Evolutionary conservation across 2,888 invertebrate species (phyloP).

Genomic region (Lasius fuliginosus): DNA sequence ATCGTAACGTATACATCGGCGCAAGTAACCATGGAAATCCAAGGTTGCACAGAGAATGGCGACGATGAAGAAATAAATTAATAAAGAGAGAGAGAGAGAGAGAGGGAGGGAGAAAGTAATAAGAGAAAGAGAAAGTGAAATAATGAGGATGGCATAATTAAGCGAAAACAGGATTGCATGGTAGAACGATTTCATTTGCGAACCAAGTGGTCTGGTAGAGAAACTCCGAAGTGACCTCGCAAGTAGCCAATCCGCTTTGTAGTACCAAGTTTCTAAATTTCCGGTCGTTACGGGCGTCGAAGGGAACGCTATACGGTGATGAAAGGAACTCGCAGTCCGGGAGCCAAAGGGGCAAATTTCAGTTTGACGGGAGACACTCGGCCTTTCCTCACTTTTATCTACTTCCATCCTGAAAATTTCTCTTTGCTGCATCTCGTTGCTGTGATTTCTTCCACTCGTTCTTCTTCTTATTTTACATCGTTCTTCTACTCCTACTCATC

Average conservation of each 20-base stretch:
- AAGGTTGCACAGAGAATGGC: not conserved
- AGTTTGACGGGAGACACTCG: conserved; percentile 73
- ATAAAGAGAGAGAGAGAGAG: conserved; percentile 9
- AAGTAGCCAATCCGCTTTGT: conserved; percentile 66
- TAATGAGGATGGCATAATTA: conserved; percentile 40
- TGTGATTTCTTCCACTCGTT: conserved; percentile 52
- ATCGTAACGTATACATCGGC: not conserved
- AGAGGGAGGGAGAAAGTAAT: conserved; percentile 22
- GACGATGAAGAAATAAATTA: not conserved
- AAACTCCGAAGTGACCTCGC: conserved; percentile 71
- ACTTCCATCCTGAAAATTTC: conserved; percentile 45
- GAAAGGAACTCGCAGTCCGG: conserved; percentile 58
- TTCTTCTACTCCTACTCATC: not conserved
- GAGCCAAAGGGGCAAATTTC: conserved; percentile 76
- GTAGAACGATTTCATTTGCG: conserved; percentile 66
- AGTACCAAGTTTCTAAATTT: conserved; percentile 83
- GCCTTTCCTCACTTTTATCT: conserved; percentile 69
- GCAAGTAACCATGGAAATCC: not conserved
- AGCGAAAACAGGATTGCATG: conserved; percentile 63
- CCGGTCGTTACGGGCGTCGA: conserved; percentile 71
- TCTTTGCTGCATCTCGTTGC: conserved; percentile 38
- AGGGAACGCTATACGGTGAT: conserved; percentile 57
- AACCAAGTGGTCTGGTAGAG: conserved; percentile 67
- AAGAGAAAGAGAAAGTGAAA: conserved; percentile 25
- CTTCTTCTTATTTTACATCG: not conserved